Base-by-base conservation (phyloP, 2,113 vertebrate genomes). In the Chaetorhynchus papuensis region DNA sequence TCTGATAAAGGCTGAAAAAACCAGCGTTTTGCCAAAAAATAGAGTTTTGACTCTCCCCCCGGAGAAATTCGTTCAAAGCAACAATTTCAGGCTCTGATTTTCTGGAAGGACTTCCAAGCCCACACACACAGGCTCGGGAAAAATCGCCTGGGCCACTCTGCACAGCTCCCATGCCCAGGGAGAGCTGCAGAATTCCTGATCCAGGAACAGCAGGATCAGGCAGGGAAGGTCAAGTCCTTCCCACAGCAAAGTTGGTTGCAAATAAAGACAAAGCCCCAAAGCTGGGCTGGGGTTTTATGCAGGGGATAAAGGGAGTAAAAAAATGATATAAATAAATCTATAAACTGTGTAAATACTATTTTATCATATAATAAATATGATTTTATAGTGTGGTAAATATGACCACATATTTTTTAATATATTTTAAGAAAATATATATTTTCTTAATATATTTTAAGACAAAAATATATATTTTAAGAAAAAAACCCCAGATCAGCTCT, bases 1-100 rank as follows among this genome's bases (percentile, higher is more conserved):
- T 41, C 57, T 66, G 88, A 91, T 89, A 91, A 95, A 78, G 88
- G 22, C 35, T 37, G 53, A 61, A 41, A 75, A 68, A 81, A 84
- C 61, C 50, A 1, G 69, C 54, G 14, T 52, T 50, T 44, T 90
- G 93, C 90, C 90, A 95, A 72, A 61, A 45, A 49, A 42, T n/a
- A 54, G 30, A 39, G 9, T 39, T 11, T 70, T 33, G 6, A 39
- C 45, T 91, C 59, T 50, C 69, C 42, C 54, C 64, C 50, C 31
- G 7, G 88, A 78, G 69, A 82, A 81, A 78, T 61, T 20, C 35
- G 44, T 93, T 90, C 85, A 92, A 94, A 96, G 78, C 56, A 95
- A 70, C 52, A 20, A 66, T 95, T 96, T 50, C 77, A 53, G 90
- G 6, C 93, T 94, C 90, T 63, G 74, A 93, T 91, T 86, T 92